phyloP scores from a whole-genome alignment of 2,113 vertebrate genomes.

The Odocoileus hemionus region DNA sequence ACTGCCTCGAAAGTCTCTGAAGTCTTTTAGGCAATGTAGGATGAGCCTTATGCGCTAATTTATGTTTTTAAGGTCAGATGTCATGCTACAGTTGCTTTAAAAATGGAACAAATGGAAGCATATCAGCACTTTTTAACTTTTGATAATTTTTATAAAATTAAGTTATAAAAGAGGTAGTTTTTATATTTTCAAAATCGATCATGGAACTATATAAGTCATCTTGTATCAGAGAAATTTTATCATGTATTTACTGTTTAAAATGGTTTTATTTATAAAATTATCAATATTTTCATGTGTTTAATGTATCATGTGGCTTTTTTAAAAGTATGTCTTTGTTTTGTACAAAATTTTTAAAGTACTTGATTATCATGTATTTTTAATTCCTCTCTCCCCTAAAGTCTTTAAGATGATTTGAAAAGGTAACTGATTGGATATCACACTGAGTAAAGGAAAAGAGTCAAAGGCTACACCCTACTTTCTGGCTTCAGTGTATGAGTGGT shows the following conservation, averaged over 20 bases:
- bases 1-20: background rate
- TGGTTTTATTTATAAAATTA: conserved; percentile 67
- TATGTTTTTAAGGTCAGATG: background rate
- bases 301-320: background rate
- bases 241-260: conserved; percentile 40
- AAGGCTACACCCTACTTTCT: background rate
- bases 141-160: conserved; percentile 60
- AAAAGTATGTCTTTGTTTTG: conserved; percentile 45
- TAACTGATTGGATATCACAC: background rate
- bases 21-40: background rate
- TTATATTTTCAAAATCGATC: conserved; percentile 44
- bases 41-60: background rate
- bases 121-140: conserved; percentile 70
- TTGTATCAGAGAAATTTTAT: conserved; percentile 4
- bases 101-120: conserved; percentile 17
- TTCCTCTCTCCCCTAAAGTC: background rate
- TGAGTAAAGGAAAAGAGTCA: background rate
- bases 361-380: conserved; percentile 13
- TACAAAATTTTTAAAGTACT: background rate
- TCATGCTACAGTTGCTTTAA: background rate
- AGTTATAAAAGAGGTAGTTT: conserved; percentile 40
- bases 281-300: conserved; percentile 56
- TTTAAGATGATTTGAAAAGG: background rate
- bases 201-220: background rate
- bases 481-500: background rate